Base-by-base conservation (phyloP, 2,888 invertebrate species). In the Caenorhabditis drosophilae region DNA sequence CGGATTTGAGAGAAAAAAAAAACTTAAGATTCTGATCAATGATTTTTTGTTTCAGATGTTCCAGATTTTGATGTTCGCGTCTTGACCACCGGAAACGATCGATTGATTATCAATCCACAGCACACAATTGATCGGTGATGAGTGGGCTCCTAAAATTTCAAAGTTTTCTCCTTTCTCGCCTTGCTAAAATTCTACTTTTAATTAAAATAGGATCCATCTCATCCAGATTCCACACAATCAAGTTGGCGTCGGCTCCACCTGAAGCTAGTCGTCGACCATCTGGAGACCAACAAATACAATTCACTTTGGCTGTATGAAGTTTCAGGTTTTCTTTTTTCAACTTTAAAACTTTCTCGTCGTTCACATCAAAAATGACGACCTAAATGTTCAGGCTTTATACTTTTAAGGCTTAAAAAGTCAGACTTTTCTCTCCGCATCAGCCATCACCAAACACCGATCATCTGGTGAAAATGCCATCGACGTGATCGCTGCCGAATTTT, bases 141-240 rank as follows among this genome's bases (percentile, higher is more conserved):
- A 92, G 87, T 98, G 97, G 62, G 96, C 96, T 85, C 93, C 96
- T 96, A 40, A 18, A 67, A 51, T 34, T 41, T 34, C 1, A 15
- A 42, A 18, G 16, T 31, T 2, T 9, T 20, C 6, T 11, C n/a
- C 11, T 36, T 4, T 25, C 20, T 51, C 41, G n/a, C 11, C 6
- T 18, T 9, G 12, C 31, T 16, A 40, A 50, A 50, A 31, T 31
- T 23, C 1, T 18, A 2, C 79, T 79, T 61, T 73, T 73, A 36
- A 83, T 76, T 18, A 83, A 76, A 48, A 82, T 57, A 6, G 83
- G 83, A 55, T 83, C 79, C 44, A 83, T 83, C 16, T 76, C 81
- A 84, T 93, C 93, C 84, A 94, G 93, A 78, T 90, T 91, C 96
- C 96, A 98, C 59, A 97, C 89, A 71, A 95, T 93, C 82, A 97